These are phyloP conservation scores for Setophaga kirtlandii DNA, from an alignment of 2,113 vertebrate species.

Conservation along the genomic window DNA sequence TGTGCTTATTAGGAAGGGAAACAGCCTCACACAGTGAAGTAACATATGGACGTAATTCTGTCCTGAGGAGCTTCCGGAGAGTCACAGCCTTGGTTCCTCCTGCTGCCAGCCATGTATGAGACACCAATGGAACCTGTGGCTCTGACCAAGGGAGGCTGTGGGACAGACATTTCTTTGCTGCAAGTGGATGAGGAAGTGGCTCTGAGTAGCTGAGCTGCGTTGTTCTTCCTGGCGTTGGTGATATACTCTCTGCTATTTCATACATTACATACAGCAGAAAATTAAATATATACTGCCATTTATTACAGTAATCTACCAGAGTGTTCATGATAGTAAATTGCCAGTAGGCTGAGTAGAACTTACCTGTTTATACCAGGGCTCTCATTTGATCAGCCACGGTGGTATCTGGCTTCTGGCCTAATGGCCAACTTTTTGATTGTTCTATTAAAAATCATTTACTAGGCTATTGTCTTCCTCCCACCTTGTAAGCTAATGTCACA, in stretches of 20 bases:
- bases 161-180: background rate
- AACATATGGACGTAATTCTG: background rate
- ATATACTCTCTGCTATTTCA: background rate
- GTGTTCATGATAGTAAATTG: background rate
- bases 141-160: background rate
- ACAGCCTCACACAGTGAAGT: background rate
- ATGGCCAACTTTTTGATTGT: background rate
- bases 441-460: background rate
- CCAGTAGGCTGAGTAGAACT: background rate
- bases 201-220: background rate
- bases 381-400: background rate
- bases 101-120: background rate
- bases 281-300: background rate
- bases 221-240: background rate
- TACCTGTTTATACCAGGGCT: background rate
- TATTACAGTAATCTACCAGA: background rate
- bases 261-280: background rate
- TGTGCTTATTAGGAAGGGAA: background rate
- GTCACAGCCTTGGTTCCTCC: background rate
- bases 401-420: background rate
- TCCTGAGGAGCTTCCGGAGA: background rate
- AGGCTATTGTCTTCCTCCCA: background rate
- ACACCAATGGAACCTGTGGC: accelerated
- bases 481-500: background rate
- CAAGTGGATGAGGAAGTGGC: background rate